Evolutionary conservation across 2,888 invertebrate species (phyloP), one percentile per base, ranked within the genome.

Genomic region (Xestia sexstrigata): DNA sequence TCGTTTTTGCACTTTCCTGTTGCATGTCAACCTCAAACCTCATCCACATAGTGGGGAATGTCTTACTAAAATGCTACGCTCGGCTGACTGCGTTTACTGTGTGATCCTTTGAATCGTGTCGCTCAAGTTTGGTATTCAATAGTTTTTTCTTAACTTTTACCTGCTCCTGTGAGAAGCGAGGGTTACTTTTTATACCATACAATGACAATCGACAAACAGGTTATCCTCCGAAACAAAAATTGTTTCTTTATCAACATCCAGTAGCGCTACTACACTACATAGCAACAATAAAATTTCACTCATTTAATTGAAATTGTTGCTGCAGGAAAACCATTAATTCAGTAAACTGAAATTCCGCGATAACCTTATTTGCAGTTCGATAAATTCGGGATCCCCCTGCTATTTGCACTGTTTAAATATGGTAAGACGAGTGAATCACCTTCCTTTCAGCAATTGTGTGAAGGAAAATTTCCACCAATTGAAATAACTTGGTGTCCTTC

Each of bases 381-480:
- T 69, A 30, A 62, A 69, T 76, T 74, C 35, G 58, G 82, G 67
- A 76, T 49, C 45, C 55, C 70, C 72, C 26, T 13, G 23, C 26
- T 69, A 47, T 75, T 77, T 70, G 39, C n/a, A 70, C 13, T 26
- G 30, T 52, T 74, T 63, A 70, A 60, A 58, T 71, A 52, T 17
- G 6, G 13, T 49, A 11, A 23, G 17, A 63, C 17, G 66, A 60
- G 67, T 79, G 72, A 81, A 52, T 84, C 72, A 86, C 79, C 76
- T 81, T 65, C 58, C 55, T 82, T 82, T 75, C 63, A 70, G 75
- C 8, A 11, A 42, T 74, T 66, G 65, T 13, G 17, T 58, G 39
- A 81, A 84, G 88, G 83, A 88, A 91, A 87, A 60, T 86, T 82
- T 77, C 83, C 76, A 80, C 47, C 69, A 78, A 78, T 77, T 77